Conservation (phyloP, 2,888 invertebrate species). For the Lasiommata megera region DNA sequence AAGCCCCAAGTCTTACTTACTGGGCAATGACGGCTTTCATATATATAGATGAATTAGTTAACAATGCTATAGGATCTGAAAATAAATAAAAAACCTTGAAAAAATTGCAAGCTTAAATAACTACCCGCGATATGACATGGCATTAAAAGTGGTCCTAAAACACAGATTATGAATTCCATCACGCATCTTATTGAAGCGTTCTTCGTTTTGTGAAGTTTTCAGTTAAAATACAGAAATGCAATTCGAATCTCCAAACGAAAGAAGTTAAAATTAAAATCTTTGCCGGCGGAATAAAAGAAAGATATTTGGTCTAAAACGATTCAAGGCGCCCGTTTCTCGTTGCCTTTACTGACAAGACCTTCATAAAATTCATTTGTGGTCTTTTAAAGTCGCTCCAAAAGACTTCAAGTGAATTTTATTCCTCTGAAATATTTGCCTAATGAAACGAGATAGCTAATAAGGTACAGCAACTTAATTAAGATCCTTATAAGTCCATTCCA, state of each 20-base stretch:
- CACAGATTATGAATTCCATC: no score
- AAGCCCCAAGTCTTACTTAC: no score
- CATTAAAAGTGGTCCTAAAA: no score
- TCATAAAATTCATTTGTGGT: constrained; percentile 18
- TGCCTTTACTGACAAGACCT: constrained; percentile 15
- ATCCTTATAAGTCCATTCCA: not conserved
- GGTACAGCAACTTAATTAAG: not conserved
- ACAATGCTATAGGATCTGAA: no score
- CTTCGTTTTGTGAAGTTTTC: not conserved
- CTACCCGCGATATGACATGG: no score
- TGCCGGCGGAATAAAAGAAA: constrained; percentile 13
- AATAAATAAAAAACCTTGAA: no score
- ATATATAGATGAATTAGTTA: no score
- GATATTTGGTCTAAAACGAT: constrained; percentile 14
- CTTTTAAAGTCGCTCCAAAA: constrained; percentile 15
- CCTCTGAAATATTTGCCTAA: constrained; percentile 8
- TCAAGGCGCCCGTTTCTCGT: constrained; percentile 4
- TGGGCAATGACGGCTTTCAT: no score
- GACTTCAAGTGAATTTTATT: constrained; percentile 12
- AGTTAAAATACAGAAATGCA: not conserved
- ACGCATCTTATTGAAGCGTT: no score
- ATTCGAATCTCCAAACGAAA: constrained; percentile 8
- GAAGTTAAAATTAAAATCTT: constrained; percentile 17
- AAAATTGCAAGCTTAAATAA: no score
- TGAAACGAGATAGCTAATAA: constrained; percentile 9